A percentile compares a stretch with the other conserved stretches of the same genome.
phyloP scores from a whole-genome alignment of 2,888 invertebrate species.

The Plagodis pulveraria region DNA sequence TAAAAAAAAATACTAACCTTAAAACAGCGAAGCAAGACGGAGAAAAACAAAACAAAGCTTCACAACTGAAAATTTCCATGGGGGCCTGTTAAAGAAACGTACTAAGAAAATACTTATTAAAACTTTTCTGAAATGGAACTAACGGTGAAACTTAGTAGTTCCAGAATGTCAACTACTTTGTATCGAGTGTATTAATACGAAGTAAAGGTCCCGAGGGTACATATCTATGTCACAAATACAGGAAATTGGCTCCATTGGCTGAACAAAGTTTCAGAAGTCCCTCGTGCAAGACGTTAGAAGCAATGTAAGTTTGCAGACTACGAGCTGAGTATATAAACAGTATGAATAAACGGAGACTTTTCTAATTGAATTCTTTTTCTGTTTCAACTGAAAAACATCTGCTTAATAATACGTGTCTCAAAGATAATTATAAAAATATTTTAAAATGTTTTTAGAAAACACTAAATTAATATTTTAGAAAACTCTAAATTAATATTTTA shows the following conservation, averaged over 20 bases:
- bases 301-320: slow-evolving; percentile 64
- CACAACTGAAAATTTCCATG: slow-evolving; percentile 33
- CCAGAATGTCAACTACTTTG: slow-evolving; percentile 38
- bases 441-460: too few relatives aligned
- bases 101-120: slow-evolving; percentile 23
- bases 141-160: slow-evolving; percentile 16
- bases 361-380: too few relatives aligned
- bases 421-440: too few relatives aligned
- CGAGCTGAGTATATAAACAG: slow-evolving; percentile 1
- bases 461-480: too few relatives aligned
- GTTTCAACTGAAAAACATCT: too few relatives aligned
- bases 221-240: slow-evolving; percentile 63
- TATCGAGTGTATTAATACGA: slow-evolving; percentile 55
- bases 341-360: slow-evolving; percentile 1
- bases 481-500: too few relatives aligned
- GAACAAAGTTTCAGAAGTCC: slow-evolving; percentile 60
- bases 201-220: slow-evolving; percentile 48
- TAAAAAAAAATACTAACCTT: too few relatives aligned
- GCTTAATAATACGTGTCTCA: too few relatives aligned
- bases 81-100: slow-evolving; percentile 31
- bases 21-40: too few relatives aligned
- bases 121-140: slow-evolving; percentile 22
- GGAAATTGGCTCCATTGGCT: slow-evolving; percentile 68
- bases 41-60: slow-evolving; percentile 16
- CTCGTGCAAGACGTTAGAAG: slow-evolving; percentile 49